These are phyloP conservation scores for Eristalis tenax DNA, from an alignment of 2,888 invertebrate genomes.

Conservation along the genomic window DNA sequence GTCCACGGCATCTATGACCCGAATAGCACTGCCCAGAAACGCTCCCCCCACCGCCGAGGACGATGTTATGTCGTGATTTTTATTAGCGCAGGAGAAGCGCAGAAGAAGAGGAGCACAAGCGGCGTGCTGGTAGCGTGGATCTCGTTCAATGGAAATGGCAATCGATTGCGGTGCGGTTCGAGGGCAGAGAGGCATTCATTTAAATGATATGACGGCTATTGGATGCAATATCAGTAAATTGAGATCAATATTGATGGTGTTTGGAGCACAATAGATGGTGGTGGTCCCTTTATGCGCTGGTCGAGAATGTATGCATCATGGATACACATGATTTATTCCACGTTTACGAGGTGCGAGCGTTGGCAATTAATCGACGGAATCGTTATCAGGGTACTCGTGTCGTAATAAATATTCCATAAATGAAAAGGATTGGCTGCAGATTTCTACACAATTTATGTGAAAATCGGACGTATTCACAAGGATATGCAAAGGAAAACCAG, in stretches of 20 bases:
- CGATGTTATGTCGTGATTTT: constrained; percentile 60
- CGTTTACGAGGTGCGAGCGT: not conserved
- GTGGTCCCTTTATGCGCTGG: not conserved
- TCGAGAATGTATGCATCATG: not conserved
- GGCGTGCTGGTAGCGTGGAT: constrained; percentile 7
- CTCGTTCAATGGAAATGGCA: constrained; percentile 52
- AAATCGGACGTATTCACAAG: not conserved
- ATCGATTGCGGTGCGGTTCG: constrained; percentile 64
- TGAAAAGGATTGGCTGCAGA: not conserved
- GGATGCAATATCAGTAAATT: constrained; percentile 69
- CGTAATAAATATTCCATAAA: not conserved
- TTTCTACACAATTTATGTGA: not conserved
- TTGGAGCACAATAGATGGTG: constrained; percentile 6
- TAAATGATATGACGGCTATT: constrained; percentile 68
- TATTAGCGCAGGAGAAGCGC: constrained; percentile 40
- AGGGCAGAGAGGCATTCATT: constrained; percentile 68
- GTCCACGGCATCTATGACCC: constrained; percentile 33
- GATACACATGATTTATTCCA: constrained; percentile 11
- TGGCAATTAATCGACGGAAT: not conserved
- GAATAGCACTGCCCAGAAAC: constrained; percentile 46
- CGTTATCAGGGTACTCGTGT: not conserved
- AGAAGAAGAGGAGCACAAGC: constrained; percentile 30
- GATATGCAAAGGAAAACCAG: too few species aligned
- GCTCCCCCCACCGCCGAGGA: not conserved
- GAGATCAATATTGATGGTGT: constrained; percentile 66